A percentile compares a stretch with the other conserved stretches of the same genome.
phyloP scores from a whole-genome alignment of 2,888 invertebrate genomes.

The Noctua janthina region DNA sequence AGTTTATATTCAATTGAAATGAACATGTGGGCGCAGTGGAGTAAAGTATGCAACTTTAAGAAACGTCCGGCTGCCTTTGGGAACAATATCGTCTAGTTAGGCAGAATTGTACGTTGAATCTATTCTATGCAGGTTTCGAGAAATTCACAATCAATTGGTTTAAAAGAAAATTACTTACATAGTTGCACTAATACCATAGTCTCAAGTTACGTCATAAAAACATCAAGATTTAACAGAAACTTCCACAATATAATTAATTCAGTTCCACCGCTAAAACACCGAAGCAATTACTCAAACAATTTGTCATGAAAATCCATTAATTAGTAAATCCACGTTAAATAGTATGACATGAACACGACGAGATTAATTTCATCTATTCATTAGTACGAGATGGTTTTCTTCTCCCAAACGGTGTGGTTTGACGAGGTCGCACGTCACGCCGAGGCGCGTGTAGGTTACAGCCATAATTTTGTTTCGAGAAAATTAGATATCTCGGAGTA shows the following conservation, averaged over 20 bases:
- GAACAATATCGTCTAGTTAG: conserved; percentile 8
- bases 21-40: background rate
- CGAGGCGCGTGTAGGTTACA: conserved; percentile 6
- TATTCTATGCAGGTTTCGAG: background rate
- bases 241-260: background rate
- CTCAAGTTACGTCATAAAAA: background rate
- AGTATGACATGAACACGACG: conserved; percentile 9
- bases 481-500: conserved; percentile 56
- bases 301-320: conserved; percentile 16
- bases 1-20: background rate
- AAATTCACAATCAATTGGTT: background rate
- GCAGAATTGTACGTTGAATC: background rate
- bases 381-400: conserved; percentile 47
- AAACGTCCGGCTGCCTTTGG: conserved; percentile 5
- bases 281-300: conserved; percentile 21
- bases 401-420: conserved; percentile 47
- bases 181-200: too few relatives aligned
- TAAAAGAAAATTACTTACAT: background rate
- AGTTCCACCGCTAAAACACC: background rate
- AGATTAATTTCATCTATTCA: conserved; percentile 61
- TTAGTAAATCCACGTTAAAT: conserved; percentile 24
- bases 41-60: conserved; percentile 13
- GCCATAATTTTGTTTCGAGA: conserved; percentile 55
- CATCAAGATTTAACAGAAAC: background rate
- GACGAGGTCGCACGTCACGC: conserved; percentile 7